Evolutionary conservation across 2,888 invertebrate genomes (phyloP), one percentile per base, ranked within the genome.

Genomic region (Napeogenes sylphis): DNA sequence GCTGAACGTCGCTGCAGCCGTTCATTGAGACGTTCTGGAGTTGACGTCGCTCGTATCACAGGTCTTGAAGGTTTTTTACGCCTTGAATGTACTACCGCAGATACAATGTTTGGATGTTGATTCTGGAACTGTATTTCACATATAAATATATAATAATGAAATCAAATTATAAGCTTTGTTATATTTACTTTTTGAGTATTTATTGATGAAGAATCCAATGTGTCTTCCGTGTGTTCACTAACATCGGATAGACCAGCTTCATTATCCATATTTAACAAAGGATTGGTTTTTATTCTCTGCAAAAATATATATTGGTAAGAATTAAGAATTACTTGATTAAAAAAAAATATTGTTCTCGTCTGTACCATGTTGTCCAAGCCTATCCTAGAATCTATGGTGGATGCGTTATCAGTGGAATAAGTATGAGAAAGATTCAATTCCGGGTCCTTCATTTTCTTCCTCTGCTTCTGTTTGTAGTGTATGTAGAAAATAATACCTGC

Each of bases 401-500:
- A 87, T 2, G 75, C 81, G 66, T 85, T 85, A 30, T 87, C 87
- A 13, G 85, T 79, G 2, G 81, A 84, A 55, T 81, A 71, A 5
- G 82, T 82, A 59, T 81, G 81, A 2, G 86, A 80, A 61, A 81
- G 71, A 67, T 83, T 86, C 66, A 82, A 73, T 68, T 90, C 90
- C 2, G 85, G 83, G 63, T 89, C 90, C 58, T 86, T 88, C 45
- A 81, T 75, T 62, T 87, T 89, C 66, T 92, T 92, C 59, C 93
- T 92, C 75, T 93, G 94, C 68, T 93, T 92, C 73, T 92, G 92
- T 66, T 93, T 92, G 61, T 95, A 93, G 79, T 95, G 95, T 14
- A 97, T 84, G 76, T 96, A 97, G 60, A 97, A 92, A 60, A 96
- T 94, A 5, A 97, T 95, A 2, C 96, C 96, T 0, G 95, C 94